Percentiles rank a stretch among this genome's conserved stretches.
These are phyloP conservation scores for Platyscapa corneri DNA, from an alignment of 1,140 invertebrate genomes.

Conservation along the genomic window DNA sequence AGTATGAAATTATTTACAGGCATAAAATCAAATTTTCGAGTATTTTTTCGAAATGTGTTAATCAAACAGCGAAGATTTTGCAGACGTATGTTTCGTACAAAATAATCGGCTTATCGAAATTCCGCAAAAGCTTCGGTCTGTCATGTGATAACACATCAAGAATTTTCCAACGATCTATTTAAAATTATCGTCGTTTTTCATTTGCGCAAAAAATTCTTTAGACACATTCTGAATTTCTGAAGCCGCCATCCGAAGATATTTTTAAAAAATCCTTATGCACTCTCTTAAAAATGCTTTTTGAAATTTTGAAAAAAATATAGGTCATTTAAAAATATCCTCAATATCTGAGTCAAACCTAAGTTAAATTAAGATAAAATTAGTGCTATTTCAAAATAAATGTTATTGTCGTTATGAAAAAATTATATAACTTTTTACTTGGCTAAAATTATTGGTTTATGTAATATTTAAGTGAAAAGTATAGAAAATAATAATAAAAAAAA, in stretches of 20 bases:
- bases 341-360: not conserved
- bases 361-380: not conserved
- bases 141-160: not conserved
- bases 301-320: no score
- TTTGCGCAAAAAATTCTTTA: not conserved
- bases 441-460: not conserved
- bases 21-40: not conserved
- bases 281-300: no score
- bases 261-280: not conserved
- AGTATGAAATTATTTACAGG: conserved; percentile 21
- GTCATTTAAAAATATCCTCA: not conserved
- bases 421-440: not conserved
- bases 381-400: not conserved
- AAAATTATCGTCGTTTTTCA: not conserved
- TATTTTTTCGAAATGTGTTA: not conserved
- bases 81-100: not conserved
- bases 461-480: not conserved
- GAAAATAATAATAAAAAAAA: no score
- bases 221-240: not conserved
- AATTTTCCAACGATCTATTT: not conserved
- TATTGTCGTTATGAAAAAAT: not conserved
- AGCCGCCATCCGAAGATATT: not conserved
- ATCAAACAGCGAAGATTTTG: not conserved
- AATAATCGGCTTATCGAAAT: conserved; percentile 18
- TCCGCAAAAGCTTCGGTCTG: not conserved